These are phyloP conservation scores for Drosophila virilis DNA, from an alignment of 1,140 invertebrate genomes.

Conservation along the genomic window DNA sequence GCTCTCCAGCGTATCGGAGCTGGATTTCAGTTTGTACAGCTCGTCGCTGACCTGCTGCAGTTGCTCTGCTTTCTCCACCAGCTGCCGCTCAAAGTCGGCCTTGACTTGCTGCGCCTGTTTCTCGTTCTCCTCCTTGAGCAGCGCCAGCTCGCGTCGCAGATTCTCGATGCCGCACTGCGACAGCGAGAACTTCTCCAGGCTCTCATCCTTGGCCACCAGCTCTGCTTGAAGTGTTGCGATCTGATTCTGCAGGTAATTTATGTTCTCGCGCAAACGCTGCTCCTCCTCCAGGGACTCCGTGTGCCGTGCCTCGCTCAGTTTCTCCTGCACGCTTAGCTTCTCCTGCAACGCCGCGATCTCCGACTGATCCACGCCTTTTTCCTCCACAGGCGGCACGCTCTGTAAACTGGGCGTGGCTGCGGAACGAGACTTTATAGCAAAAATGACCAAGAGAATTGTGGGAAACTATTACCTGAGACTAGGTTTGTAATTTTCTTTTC, in stretches of 20 bases:
- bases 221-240: constrained; percentile 70
- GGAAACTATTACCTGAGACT: constrained; percentile 52
- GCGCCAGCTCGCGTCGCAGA: constrained; percentile 60
- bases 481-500: constrained; percentile 82
- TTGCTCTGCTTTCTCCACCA: constrained; percentile 54
- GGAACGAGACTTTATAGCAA: not conserved
- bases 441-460: not conserved
- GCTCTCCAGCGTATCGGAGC: constrained; percentile 53
- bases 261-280: constrained; percentile 80
- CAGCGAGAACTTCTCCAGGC: constrained; percentile 76
- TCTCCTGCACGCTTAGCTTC: constrained; percentile 66
- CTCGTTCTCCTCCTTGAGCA: constrained; percentile 77
- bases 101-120: constrained; percentile 53
- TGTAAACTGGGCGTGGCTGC: constrained; percentile 59
- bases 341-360: constrained; percentile 83
- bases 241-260: constrained; percentile 84
- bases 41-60: constrained; percentile 45
- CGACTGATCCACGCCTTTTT: constrained; percentile 54
- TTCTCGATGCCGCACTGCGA: constrained; percentile 77
- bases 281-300: constrained; percentile 78
- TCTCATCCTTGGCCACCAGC: constrained; percentile 69
- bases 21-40: constrained; percentile 43
- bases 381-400: constrained; percentile 54
- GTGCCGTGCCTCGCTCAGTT: constrained; percentile 56
- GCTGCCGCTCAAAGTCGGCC: constrained; percentile 41